These are phyloP conservation scores for Pristionchus arcanus DNA, from an alignment of 2,888 invertebrate species.

Conservation along the genomic window DNA sequence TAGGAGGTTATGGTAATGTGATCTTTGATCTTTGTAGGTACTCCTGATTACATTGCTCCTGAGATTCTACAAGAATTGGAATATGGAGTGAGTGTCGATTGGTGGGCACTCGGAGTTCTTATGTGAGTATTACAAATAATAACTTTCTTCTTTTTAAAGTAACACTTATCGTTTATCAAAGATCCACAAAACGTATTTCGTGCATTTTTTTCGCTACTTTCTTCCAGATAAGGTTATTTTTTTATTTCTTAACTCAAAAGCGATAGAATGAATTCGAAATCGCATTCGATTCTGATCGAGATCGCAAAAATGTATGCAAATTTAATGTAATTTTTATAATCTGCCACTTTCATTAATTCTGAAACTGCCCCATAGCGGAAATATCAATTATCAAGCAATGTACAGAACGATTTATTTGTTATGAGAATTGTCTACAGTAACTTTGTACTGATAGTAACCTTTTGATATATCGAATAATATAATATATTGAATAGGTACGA, in stretches of 20 bases:
- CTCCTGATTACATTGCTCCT: slow-evolving; percentile 95
- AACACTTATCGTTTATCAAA: background rate
- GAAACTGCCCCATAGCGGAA: too few relatives aligned
- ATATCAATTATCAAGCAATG: too few relatives aligned
- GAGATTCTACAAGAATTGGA: slow-evolving; percentile 93
- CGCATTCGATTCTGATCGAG: too few relatives aligned
- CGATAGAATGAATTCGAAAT: too few relatives aligned
- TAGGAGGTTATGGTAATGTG: background rate
- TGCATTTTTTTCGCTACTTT: background rate
- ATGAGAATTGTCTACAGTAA: too few relatives aligned
- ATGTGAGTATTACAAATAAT: slow-evolving; percentile 60
- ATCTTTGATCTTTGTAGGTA: slow-evolving; percentile 61
- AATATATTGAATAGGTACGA: slow-evolving; percentile 86
- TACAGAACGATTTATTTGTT: too few relatives aligned
- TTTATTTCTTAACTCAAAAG: too few relatives aligned
- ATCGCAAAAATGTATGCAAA: too few relatives aligned
- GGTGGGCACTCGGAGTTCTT: slow-evolving; percentile 94
- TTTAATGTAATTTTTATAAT: too few relatives aligned
- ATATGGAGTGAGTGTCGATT: slow-evolving; percentile 84
- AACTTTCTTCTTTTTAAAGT: background rate
- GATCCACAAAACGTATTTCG: too few relatives aligned
- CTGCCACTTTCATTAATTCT: too few relatives aligned
- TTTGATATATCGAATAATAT: background rate
- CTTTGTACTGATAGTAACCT: background rate
- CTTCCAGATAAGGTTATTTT: too few relatives aligned